A percentile compares a stretch with the other conserved stretches of the same genome.
Conservation (phyloP, 1,140 invertebrate genomes). For the Papilio helenus region DNA sequence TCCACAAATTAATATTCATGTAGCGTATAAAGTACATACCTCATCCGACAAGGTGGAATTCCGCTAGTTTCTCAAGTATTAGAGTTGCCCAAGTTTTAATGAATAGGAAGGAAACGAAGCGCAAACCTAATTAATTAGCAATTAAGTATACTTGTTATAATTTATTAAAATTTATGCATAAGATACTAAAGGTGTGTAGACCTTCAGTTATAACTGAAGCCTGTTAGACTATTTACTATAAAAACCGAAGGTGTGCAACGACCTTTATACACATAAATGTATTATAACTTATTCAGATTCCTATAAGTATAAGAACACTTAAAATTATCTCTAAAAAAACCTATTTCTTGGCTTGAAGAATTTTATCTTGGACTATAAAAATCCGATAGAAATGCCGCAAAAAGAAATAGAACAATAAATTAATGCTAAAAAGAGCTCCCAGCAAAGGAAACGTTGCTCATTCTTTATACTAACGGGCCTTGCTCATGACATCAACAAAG, state of each 20-base stretch:
- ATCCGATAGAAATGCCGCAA: neutral
- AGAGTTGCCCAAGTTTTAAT: slow-evolving; percentile 5
- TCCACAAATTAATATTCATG: slow-evolving; percentile 4
- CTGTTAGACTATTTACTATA: no score
- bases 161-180: neutral
- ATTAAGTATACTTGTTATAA: neutral
- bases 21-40: slow-evolving; percentile 1
- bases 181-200: no score
- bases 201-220: no score
- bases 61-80: neutral
- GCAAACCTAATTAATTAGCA: slow-evolving; percentile 1
- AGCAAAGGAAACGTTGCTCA: slow-evolving; percentile 1
- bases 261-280: no score
- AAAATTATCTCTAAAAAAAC: neutral
- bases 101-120: slow-evolving; percentile 5
- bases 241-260: no score
- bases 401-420: slow-evolving; percentile 8
- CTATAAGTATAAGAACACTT: neutral
- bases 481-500: slow-evolving; percentile 20
- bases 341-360: neutral
- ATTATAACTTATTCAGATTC: no score
- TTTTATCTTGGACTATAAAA: neutral
- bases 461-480: slow-evolving; percentile 23
- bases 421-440: neutral
- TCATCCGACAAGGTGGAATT: slow-evolving; percentile 6